Evolutionary conservation across 2,888 invertebrate genomes (phyloP).

Genomic region (Calliscelio sp.): DNA sequence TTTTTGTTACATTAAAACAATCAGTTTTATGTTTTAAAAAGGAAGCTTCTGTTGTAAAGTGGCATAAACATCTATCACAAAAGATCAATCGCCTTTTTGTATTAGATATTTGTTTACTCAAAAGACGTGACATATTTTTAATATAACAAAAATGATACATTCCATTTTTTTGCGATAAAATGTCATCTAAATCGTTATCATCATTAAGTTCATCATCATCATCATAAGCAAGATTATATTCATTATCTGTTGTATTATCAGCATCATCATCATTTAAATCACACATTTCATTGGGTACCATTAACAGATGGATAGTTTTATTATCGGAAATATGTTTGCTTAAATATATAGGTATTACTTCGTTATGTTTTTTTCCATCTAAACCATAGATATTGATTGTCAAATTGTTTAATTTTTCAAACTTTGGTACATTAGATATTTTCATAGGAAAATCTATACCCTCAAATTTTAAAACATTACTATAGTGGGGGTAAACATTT

Average conservation of each 20-base stretch:
- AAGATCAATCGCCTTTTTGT: not conserved
- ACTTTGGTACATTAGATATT: not conserved
- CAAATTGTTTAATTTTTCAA: not conserved
- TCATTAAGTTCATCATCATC: not conserved
- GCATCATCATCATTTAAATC: not conserved
- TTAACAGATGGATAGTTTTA: not conserved
- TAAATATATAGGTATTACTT: not conserved
- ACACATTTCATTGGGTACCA: not conserved
- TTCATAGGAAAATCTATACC: constrained; percentile 7
- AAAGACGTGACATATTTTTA: not conserved
- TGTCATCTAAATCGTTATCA: not conserved
- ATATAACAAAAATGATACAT: not conserved
- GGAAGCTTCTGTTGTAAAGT: not conserved
- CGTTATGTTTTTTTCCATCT: too few relatives aligned
- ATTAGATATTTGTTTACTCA: not conserved
- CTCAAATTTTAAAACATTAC: not conserved
- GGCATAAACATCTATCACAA: constrained; percentile 13
- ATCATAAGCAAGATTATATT: not conserved
- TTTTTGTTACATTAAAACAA: constrained; percentile 26
- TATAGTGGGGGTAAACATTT: constrained; percentile 11
- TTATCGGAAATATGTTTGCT: not conserved
- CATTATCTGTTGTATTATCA: not conserved
- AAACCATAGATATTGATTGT: too few relatives aligned
- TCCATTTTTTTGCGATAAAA: not conserved
- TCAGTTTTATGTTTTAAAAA: constrained; percentile 8